phyloP scores from a whole-genome alignment of 1,140 invertebrate genomes.

The Calliopsis andreniformis region DNA sequence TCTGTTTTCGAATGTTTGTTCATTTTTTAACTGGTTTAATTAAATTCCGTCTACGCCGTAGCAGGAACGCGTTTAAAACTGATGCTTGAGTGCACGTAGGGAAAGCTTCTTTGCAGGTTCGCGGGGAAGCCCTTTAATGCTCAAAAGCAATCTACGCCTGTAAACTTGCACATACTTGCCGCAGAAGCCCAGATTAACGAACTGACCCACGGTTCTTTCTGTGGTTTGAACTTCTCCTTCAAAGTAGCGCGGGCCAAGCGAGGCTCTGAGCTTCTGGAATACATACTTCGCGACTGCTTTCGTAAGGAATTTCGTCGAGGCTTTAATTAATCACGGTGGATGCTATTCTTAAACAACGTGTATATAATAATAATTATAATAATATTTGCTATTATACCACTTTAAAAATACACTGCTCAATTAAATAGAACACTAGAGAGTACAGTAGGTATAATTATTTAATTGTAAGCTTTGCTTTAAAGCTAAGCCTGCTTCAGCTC shows the following conservation, averaged over 20 bases:
- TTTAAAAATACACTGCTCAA: too few relatives aligned
- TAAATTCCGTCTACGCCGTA: too few relatives aligned
- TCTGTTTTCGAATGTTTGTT: too few relatives aligned
- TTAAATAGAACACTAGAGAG: too few relatives aligned
- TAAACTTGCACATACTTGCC: slow-evolving; percentile 10
- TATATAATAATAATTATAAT: too few relatives aligned
- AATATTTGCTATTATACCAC: too few relatives aligned
- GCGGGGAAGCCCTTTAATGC: slow-evolving; percentile 10
- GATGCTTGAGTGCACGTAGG: neutral
- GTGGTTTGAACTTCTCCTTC: neutral
- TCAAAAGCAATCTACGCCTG: slow-evolving; percentile 29
- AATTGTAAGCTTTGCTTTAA: too few relatives aligned
- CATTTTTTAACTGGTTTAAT: neutral
- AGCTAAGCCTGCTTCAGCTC: too few relatives aligned
- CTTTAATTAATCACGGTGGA: neutral
- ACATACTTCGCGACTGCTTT: neutral
- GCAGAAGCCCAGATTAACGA: slow-evolving; percentile 13
- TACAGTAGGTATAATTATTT: too few relatives aligned
- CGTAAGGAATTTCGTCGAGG: neutral
- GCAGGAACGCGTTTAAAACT: neutral
- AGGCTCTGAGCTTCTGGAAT: neutral
- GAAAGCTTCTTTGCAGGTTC: neutral
- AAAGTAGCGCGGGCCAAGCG: neutral
- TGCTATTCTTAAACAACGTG: neutral
- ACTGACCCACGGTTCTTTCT: neutral